These are phyloP conservation scores for Labeo calbasu DNA, from an alignment of 2,797 vertebrate genomes.

Conservation along the genomic window DNA sequence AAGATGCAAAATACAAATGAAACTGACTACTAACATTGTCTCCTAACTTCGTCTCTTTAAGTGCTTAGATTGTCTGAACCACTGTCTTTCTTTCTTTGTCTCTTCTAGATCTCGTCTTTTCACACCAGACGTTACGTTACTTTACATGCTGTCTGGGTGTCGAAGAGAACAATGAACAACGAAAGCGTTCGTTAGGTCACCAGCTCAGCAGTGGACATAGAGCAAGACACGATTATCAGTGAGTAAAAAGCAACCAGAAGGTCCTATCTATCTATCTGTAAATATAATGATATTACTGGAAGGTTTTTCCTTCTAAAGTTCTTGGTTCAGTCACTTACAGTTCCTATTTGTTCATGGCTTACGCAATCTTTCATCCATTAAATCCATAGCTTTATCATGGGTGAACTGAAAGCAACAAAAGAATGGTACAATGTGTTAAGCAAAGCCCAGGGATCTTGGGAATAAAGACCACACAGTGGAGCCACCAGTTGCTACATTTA, in stretches of 20 bases:
- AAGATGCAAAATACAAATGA: not conserved
- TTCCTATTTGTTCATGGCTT: conserved; percentile 56
- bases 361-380: conserved; percentile 61
- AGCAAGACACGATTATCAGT: not conserved
- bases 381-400: conserved; percentile 63
- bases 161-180: conserved; percentile 65
- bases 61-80: not conserved
- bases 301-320: conserved; percentile 7
- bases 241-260: not conserved
- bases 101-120: conserved; percentile 60
- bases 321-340: conserved; percentile 30
- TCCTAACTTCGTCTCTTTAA: not conserved
- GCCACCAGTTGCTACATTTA: not conserved
- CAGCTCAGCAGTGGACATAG: not conserved
- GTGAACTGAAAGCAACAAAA: conserved; percentile 57
- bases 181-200: conserved; percentile 18
- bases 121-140: conserved; percentile 65
- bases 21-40: not conserved
- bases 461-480: not conserved
- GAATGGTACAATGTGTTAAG: conserved; percentile 50
- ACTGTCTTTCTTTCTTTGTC: conserved; percentile 43
- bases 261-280: not conserved
- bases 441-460: not conserved
- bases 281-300: not conserved
- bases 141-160: conserved; percentile 67